Base-by-base conservation (phyloP, 2,888 invertebrate genomes). In the Eupeodes luniger region DNA sequence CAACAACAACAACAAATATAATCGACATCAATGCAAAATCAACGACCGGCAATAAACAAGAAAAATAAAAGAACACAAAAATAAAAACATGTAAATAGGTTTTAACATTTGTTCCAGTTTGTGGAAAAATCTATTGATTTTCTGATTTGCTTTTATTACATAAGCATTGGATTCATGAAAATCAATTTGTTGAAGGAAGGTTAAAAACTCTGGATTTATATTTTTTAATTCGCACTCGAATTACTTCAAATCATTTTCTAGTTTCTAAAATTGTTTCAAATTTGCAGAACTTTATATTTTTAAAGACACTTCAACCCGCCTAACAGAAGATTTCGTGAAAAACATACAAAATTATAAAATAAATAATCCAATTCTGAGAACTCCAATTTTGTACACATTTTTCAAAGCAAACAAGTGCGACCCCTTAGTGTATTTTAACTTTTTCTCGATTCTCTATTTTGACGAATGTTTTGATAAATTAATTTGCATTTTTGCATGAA, bases 401-500 rank as follows among this genome's bases (percentile, higher is more conserved):
- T 14, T 12, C 5, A 51, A 5, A 51, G 51, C 51, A 51, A 51
- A 14, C 14, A 14, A 5, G 14, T 51, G 14, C 51, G 14, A 51
- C 51, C 4, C 14, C 51, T 51, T 5, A 7, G 5, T 51, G 14
- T 51, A 14, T 14, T 51, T 51, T 51, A 14, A 27, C 27, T 27
- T 14, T 51, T 12, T 51, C 5, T 14, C 14, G 5, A 40, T 40
- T 40, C 27, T 27, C 27, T 27, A 27, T 40, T 40, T 40, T 40
- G 40, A 14, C 51, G 14, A 57, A 57, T 57, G 4, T 36, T 9
- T 34, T 6, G 34, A 34, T 34, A 59, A 12, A 34, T 36, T 9
- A 59, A 59, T 59, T 34, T 14, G 14, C 34, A 59, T 59, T 59
- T 59, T 59, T 36, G 59, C 59, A 36, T 59, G 34, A 59, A 34